phyloP scores from a whole-genome alignment of 2,888 invertebrate species.

The Amiota minor region DNA sequence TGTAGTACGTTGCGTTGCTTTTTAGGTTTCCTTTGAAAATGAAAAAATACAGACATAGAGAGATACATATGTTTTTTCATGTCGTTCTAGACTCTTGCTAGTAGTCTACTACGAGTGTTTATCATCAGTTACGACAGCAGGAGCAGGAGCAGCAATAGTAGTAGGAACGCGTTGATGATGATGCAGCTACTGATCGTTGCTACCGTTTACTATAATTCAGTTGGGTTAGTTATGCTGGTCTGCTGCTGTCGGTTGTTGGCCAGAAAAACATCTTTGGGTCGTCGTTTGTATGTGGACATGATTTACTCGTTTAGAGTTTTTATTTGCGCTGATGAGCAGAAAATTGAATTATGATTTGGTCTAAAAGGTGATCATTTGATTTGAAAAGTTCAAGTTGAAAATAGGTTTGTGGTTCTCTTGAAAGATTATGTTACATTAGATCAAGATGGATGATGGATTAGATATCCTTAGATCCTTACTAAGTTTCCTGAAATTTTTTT shows the following conservation, averaged over 20 bases:
- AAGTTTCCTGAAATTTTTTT: too few relatives aligned
- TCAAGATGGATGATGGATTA: too few relatives aligned
- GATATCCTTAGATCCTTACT: too few relatives aligned
- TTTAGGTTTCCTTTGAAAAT: too few relatives aligned
- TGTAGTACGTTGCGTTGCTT: too few relatives aligned
- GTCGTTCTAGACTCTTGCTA: too few relatives aligned
- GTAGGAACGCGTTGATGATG: slow-evolving; percentile 20
- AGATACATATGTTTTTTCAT: too few relatives aligned
- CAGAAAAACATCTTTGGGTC: background rate
- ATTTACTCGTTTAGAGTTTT: slow-evolving; percentile 20
- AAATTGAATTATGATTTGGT: slow-evolving; percentile 17
- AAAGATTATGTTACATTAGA: too few relatives aligned
- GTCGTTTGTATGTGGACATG: slow-evolving; percentile 14
- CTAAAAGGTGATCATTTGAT: slow-evolving; percentile 16
- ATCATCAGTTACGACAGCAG: slow-evolving; percentile 7
- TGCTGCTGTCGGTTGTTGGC: slow-evolving; percentile 6
- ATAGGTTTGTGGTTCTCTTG: background rate
- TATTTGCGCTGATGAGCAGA: slow-evolving; percentile 29
- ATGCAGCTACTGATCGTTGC: slow-evolving; percentile 24
- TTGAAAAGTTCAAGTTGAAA: slow-evolving; percentile 3
- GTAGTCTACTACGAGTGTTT: slow-evolving; percentile 11
- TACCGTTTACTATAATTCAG: slow-evolving; percentile 10
- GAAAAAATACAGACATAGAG: too few relatives aligned
- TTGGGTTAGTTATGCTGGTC: background rate
- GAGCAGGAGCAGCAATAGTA: too few relatives aligned